Evolutionary conservation across 2,113 vertebrate species (phyloP), one percentile per base, ranked within the genome.

Genomic region (Rhabdornis inornatus): DNA sequence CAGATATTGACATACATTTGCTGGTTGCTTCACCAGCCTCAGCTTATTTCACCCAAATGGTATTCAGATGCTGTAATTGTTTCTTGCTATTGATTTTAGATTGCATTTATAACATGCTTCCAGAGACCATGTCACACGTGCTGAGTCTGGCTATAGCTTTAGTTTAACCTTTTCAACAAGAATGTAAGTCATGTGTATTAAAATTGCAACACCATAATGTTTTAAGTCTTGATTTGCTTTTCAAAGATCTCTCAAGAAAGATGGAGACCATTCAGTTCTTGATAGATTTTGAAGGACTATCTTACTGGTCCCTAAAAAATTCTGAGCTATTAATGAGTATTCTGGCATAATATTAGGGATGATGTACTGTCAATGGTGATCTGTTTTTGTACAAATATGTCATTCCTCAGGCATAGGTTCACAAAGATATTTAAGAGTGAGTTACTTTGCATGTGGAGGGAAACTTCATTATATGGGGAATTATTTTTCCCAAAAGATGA

Each of bases 21-120:
- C 94, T 91, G 86, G 90, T 95, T 92, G 89, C 91, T 61, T 94
- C 94, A 89, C 95, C 95, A 90, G 95, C 90, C 89, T 97, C 89
- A 96, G 96, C 96, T 98, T 95, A 83, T 97, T 97, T 97, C 93
- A 50, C 92, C 93, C 98, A 96, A 96, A 97, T 98, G 94, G 92
- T 97, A 98, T 98, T 98, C 98, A 98, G 97, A 98, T 98, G 95
- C 96, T 95, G 96, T 97, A 97, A 97, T 98, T 97, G 97, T 97
- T 97, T 97, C 96, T 97, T 92, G 90, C 52, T 98, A 98, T 98
- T 97, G 98, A 98, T 98, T 98, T 98, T 95, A 97, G 92, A 97
- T 96, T 94, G 96, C 83, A 63, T 98, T 97, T 97, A 94, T 98
- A 96, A 95, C 95, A 60, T 95, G 84, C 96, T 98, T 97, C 96